Evolutionary conservation across 2,797 vertebrate genomes (phyloP).

Genomic region (Pachyuromys duprasi): DNA sequence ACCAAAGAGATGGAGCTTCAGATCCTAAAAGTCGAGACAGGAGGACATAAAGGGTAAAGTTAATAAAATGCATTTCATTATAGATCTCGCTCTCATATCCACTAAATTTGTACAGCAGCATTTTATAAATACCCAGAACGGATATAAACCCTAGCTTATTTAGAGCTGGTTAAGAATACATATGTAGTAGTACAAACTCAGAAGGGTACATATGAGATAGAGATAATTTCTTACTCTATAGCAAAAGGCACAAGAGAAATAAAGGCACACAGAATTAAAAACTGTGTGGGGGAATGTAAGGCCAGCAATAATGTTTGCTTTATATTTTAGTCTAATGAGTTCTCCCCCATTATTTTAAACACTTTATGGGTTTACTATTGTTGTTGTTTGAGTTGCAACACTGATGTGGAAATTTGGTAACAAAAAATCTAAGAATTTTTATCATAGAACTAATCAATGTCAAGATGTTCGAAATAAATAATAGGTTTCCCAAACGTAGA

Average conservation of each 20-base stretch:
- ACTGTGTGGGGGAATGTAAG: neutral
- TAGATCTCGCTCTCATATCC: neutral
- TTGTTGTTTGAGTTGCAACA: neutral
- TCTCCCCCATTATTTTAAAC: conserved; percentile 8
- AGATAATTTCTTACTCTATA: neutral
- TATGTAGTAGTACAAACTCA: neutral
- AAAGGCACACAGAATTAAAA: neutral
- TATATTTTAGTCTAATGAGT: neutral
- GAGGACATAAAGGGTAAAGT: neutral
- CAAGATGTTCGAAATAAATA: conserved; percentile 32
- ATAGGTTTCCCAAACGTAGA: neutral
- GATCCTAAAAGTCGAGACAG: neutral
- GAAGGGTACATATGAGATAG: conserved; percentile 14
- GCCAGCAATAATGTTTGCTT: neutral
- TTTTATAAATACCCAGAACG: neutral
- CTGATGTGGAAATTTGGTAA: neutral
- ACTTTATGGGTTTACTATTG: neutral
- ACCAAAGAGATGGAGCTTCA: conserved; percentile 37
- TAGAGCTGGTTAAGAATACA: conserved; percentile 16
- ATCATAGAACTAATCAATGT: neutral
- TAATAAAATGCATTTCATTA: neutral
- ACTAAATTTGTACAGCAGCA: neutral
- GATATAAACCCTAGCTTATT: neutral
- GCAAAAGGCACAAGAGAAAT: neutral
- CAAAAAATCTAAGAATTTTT: conserved; percentile 33